A percentile compares a stretch with the other conserved stretches of the same genome.
These are phyloP conservation scores for Drosophila grimshawi DNA, from an alignment of 1,140 invertebrate species.

Conservation along the genomic window DNA sequence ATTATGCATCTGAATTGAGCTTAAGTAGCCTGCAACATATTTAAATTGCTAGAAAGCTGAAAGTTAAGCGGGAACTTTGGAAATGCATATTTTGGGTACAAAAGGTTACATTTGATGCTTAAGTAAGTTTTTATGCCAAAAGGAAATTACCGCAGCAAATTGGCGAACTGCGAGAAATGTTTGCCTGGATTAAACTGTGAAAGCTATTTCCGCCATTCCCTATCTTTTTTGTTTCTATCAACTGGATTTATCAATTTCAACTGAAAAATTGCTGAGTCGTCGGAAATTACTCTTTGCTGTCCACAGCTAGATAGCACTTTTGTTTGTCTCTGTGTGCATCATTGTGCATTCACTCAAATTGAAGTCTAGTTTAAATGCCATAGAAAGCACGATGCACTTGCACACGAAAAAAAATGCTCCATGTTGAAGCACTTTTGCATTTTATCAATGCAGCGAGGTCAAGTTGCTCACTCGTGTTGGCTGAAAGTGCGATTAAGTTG, in stretches of 20 bases:
- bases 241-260: slow-evolving; percentile 63
- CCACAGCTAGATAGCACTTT: slow-evolving; percentile 22
- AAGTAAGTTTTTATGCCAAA: slow-evolving; percentile 15
- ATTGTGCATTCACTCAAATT: slow-evolving; percentile 18
- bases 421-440: slow-evolving; percentile 11
- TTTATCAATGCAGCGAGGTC: slow-evolving; percentile 31
- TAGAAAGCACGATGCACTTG: slow-evolving; percentile 14
- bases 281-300: slow-evolving; percentile 53
- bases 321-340: slow-evolving; percentile 2
- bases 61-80: not conserved
- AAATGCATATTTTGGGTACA: slow-evolving; percentile 13
- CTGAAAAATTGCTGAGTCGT: slow-evolving; percentile 62
- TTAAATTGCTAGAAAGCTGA: slow-evolving; percentile 37
- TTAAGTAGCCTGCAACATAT: slow-evolving; percentile 12
- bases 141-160: slow-evolving; percentile 50
- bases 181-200: slow-evolving; percentile 59
- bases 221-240: slow-evolving; percentile 28
- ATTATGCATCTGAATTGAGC: slow-evolving; percentile 31
- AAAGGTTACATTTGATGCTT: slow-evolving; percentile 5
- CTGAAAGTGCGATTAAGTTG: slow-evolving; percentile 24
- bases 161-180: slow-evolving; percentile 35
- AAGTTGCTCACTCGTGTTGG: slow-evolving; percentile 23
- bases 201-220: slow-evolving; percentile 66
- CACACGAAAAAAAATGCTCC: not conserved
- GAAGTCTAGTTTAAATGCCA: slow-evolving; percentile 52